Base-by-base conservation (phyloP, 2,888 invertebrate genomes). In the Coecobrya sp. region DNA sequence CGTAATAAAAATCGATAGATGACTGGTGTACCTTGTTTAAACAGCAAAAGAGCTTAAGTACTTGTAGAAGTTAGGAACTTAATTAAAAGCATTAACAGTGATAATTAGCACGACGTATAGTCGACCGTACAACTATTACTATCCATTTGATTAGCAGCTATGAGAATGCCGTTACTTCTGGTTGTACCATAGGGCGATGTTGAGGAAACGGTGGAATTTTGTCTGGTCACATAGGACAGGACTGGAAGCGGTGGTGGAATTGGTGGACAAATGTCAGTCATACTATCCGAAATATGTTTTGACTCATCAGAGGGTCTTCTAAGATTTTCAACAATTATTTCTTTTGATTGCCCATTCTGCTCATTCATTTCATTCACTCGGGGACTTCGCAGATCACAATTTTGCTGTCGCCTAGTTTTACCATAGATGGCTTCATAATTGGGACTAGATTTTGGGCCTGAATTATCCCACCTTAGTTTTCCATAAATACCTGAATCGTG, bases 201-300 rank as follows among this genome's bases (percentile, higher is more conserved):
- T 1, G 55, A 70, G 0, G 81, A 82, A 27, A 30, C 59, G 5
- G 65, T 52, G 16, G 89, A 70, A 55, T 82, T 93, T 22, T 92
- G 89, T 25, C 92, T 93, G n/a, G 89, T 93, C 13, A 94, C 93
- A 85, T 94, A 94, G 5, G 94, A 94, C n/a, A 95, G 81, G 65
- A 94, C 93, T 3, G 95, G 95, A 5, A 95, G 89, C 30, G 95
- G 95, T 62, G 95, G 95, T 16, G 95, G 95, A 36, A 95, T 94
- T 49, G 95, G 95, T 19, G 95, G 95, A 86, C 89, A 85, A 59
- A 93, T 86, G 52, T 86, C 89, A 4, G 76, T 85, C 55, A 76
- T 84, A n/a, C 89, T 92, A 27, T 89, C 88, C 0, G 92, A 91
- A 0, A 87, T 62, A 59, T 84, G 68, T 36, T 19, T 73, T n/a